A percentile compares a stretch with the other conserved stretches of the same genome.
phyloP scores from a whole-genome alignment of 2,888 invertebrate species.

The Incurvaria masculella region DNA sequence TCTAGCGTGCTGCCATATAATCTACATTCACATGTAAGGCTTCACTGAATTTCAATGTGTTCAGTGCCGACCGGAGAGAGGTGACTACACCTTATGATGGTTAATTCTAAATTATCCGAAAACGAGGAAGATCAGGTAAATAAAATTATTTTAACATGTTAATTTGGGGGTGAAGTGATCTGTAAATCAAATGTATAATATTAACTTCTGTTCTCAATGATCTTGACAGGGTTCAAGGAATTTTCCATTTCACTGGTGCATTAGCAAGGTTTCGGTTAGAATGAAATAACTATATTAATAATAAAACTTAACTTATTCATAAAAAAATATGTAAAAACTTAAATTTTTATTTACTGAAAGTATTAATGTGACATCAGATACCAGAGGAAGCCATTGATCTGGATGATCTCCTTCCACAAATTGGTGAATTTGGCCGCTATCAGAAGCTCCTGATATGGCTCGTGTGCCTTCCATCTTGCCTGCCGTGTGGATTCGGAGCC shows the following conservation, averaged over 20 bases:
- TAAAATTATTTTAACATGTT: not conserved
- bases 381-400: constrained; percentile 62
- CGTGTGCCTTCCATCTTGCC: constrained; percentile 83
- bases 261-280: too few relatives aligned
- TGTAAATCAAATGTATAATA: too few relatives aligned
- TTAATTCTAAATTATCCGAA: not conserved
- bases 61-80: not conserved
- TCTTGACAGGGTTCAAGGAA: too few relatives aligned
- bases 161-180: too few relatives aligned
- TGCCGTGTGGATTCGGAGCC: constrained; percentile 89
- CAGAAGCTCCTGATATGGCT: constrained; percentile 83
- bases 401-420: constrained; percentile 79
- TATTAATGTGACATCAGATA: too few relatives aligned
- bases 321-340: too few relatives aligned
- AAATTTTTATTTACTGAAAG: too few relatives aligned
- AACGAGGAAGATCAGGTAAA: not conserved
- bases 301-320: too few relatives aligned
- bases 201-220: too few relatives aligned
- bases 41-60: not conserved
- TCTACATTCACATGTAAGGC: not conserved
- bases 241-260: too few relatives aligned
- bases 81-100: not conserved
- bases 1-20: not conserved
- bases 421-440: constrained; percentile 88
- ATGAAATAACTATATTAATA: too few relatives aligned